Base-by-base conservation (phyloP, 2,113 vertebrate genomes). In the Cyprinodon tularosa region DNA sequence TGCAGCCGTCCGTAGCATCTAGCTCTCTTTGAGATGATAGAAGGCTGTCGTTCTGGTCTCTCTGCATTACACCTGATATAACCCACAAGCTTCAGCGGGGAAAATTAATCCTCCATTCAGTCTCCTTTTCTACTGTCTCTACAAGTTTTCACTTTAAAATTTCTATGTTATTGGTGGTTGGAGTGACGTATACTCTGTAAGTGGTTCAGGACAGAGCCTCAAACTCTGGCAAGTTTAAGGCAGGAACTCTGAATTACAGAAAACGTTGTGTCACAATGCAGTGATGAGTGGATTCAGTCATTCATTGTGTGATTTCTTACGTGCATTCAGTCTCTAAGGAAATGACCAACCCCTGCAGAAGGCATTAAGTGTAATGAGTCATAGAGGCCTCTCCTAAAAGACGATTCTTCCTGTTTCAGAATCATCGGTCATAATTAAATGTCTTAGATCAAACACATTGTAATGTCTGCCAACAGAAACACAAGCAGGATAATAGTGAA, bases 71-170 rank as follows among this genome's bases (percentile, higher is more conserved):
- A 66, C 65, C 14, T 48, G 44, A 63, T 71, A 72, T 67, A 57
- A 62, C 67, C 62, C 75, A 72, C 39, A 57, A 57, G 38, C 62
- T 75, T 59, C 20, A 12, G 37, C 66, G 72, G 74, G 74, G 66
- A 68, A 78, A 85, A 83, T 64, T 71, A 65, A 89, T 84, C 87
- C 76, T 29, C 45, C 22, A 15, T 62, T 42, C 44, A 71, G 72
- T 59, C 62, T 67, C 78, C 74, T 29, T 82, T 47, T 71, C 37
- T 29, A 57, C 78, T 72, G 74, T 80, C 64, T 76, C 77, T 77
- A 74, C 78, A 81, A 85, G 79, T 72, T 71, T 62, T 80, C 81
- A 76, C 77, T 74, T 87, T 66, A 86, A 78, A 61, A 64, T 83
- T 68, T 64, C 77, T 39, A 77, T 79, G 81, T 88, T 76, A 53